These are phyloP conservation scores for Drosophila cardini DNA, from an alignment of 1,140 invertebrate genomes.

Conservation along the genomic window DNA sequence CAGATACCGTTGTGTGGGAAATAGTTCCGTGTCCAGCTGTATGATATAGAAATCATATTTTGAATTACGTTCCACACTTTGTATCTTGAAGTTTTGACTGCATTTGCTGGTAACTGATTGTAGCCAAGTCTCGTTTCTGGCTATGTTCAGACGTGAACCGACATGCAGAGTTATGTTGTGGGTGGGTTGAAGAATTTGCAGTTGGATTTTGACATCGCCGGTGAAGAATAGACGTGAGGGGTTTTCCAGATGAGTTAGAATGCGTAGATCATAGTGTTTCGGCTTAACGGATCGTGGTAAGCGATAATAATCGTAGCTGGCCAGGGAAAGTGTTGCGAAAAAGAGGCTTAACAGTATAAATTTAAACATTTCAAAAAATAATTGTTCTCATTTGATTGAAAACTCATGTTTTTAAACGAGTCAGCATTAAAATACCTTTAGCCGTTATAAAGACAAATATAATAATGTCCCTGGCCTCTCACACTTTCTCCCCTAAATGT, in stretches of 20 bases:
- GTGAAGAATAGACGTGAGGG: constrained; percentile 70
- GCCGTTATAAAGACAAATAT: no score
- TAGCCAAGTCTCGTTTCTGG: constrained; percentile 58
- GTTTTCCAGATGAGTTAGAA: constrained; percentile 87
- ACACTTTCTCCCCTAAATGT: no score
- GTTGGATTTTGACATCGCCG: constrained; percentile 87
- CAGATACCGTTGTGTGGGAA: constrained; percentile 86
- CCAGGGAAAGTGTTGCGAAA: constrained; percentile 13
- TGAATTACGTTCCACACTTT: constrained; percentile 18
- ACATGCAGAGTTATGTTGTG: constrained; percentile 89
- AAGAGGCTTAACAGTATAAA: constrained; percentile 7
- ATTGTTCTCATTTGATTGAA: constrained; percentile 28
- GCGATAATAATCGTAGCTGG: constrained; percentile 85
- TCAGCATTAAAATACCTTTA: no score
- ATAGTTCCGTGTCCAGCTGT: constrained; percentile 85
- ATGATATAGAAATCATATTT: constrained; percentile 89
- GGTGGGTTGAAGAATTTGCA: constrained; percentile 86
- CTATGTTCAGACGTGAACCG: constrained; percentile 84
- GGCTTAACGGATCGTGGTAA: constrained; percentile 88
- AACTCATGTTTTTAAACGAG: constrained; percentile 3
- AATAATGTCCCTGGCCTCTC: no score
- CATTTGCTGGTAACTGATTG: not conserved
- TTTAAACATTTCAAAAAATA: constrained; percentile 28
- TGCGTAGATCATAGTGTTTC: constrained; percentile 88
- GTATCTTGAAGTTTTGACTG: not conserved